phyloP scores from a whole-genome alignment of 2,888 invertebrate species.

The Anagyrus pseudococci region DNA sequence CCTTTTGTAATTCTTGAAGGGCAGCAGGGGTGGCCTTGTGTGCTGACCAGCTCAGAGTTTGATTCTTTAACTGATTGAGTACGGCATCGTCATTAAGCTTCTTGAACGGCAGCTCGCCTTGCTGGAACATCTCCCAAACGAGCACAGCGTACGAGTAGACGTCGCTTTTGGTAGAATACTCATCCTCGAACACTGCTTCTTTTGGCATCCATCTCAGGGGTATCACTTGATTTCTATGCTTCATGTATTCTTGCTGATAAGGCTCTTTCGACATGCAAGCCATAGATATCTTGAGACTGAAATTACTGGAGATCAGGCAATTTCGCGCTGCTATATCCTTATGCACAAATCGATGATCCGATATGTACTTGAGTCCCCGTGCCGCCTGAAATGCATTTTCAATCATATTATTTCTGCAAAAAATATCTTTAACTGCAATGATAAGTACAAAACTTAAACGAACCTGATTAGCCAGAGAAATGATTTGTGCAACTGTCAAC shows the following conservation, averaged over 20 bases:
- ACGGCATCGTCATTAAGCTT: slow-evolving; percentile 81
- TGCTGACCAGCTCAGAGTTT: slow-evolving; percentile 72
- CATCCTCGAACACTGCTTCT: slow-evolving; percentile 89
- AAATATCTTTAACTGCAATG: background rate
- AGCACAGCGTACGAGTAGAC: slow-evolving; percentile 90
- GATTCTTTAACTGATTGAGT: slow-evolving; percentile 69
- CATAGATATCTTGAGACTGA: slow-evolving; percentile 84
- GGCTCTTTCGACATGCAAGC: slow-evolving; percentile 83
- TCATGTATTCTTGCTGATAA: slow-evolving; percentile 89
- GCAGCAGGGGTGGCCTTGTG: slow-evolving; percentile 71
- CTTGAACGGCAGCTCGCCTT: slow-evolving; percentile 79
- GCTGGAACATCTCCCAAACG: slow-evolving; percentile 87
- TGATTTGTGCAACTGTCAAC: slow-evolving; percentile 72
- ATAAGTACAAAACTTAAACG: background rate
- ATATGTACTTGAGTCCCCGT: slow-evolving; percentile 80
- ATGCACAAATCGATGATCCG: slow-evolving; percentile 81
- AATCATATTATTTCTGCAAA: background rate
- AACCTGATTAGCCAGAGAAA: slow-evolving; percentile 67
- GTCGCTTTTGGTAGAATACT: slow-evolving; percentile 91
- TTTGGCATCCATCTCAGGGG: slow-evolving; percentile 90
- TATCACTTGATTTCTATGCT: slow-evolving; percentile 81
- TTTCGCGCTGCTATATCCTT: slow-evolving; percentile 92
- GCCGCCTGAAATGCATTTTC: slow-evolving; percentile 70
- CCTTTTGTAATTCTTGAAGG: slow-evolving; percentile 69
- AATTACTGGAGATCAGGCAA: slow-evolving; percentile 83